phyloP scores from a whole-genome alignment of 2,888 invertebrate species.

The Oligia fasciuncula region DNA sequence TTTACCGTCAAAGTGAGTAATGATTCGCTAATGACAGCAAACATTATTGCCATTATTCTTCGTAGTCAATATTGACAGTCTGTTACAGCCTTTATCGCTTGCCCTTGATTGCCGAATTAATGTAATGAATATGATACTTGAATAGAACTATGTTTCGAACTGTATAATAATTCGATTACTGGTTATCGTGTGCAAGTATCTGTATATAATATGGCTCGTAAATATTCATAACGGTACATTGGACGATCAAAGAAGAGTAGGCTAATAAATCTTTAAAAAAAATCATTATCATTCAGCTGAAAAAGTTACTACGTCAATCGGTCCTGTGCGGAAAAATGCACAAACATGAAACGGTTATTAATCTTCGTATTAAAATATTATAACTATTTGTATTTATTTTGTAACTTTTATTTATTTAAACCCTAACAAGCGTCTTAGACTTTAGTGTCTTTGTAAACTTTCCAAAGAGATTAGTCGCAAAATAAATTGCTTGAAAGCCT shows the following conservation, averaged over 20 bases:
- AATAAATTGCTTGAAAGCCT: constrained; percentile 36
- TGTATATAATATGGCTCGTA: background rate
- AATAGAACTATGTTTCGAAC: constrained; percentile 27
- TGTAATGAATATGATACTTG: constrained; percentile 48
- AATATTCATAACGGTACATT: background rate
- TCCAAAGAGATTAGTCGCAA: constrained; percentile 31
- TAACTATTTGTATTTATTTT: background rate
- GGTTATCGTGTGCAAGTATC: background rate
- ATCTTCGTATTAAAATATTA: background rate
- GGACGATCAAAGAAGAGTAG: background rate
- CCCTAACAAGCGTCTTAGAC: constrained; percentile 4
- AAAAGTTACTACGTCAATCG: background rate
- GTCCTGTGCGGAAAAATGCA: background rate
- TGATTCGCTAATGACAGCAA: constrained; percentile 57
- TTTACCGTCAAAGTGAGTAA: constrained; percentile 56
- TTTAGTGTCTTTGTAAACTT: constrained; percentile 33
- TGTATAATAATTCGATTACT: constrained; percentile 23
- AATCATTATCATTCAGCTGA: background rate
- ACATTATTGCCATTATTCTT: constrained; percentile 55
- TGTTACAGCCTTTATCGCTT: constrained; percentile 45
- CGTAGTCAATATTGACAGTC: constrained; percentile 51
- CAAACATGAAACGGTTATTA: background rate
- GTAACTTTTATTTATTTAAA: background rate
- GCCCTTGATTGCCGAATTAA: constrained; percentile 47
- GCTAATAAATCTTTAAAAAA: too few species aligned